Percentiles rank a stretch among this genome's conserved stretches.
Evolutionary conservation across 2,888 invertebrate species (phyloP).

Genomic region (Eupithecia tripunctaria): DNA sequence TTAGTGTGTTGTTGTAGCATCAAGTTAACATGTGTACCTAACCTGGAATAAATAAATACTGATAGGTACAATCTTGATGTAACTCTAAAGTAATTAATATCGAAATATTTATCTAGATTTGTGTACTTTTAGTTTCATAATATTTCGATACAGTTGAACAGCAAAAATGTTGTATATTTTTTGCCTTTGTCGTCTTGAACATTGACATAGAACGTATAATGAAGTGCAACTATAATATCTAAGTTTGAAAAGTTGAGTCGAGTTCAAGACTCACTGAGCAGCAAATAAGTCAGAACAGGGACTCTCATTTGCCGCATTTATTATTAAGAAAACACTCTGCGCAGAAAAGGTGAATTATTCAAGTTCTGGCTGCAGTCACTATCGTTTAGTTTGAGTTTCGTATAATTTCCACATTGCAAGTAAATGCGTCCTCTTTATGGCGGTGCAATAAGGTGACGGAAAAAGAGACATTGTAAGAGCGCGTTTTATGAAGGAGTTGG

Average conservation of each 20-base stretch:
- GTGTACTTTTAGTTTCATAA: neutral
- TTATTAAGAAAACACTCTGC: conserved; percentile 56
- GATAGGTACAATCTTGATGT: too few species aligned
- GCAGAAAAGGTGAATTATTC: conserved; percentile 59
- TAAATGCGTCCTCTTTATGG: conserved; percentile 36
- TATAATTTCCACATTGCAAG: conserved; percentile 42
- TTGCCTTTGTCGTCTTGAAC: neutral
- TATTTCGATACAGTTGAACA: neutral
- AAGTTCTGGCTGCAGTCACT: conserved; percentile 51
- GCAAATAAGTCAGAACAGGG: conserved; percentile 36
- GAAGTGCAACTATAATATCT: neutral
- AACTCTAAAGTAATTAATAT: neutral
- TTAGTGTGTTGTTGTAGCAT: too few species aligned
- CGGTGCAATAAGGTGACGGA: conserved; percentile 31
- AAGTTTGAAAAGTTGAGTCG: neutral
- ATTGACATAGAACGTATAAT: neutral
- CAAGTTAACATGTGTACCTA: too few species aligned
- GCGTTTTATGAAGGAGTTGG: neutral
- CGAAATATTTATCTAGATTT: too few species aligned
- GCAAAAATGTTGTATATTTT: too few species aligned
- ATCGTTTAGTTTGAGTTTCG: conserved; percentile 56
- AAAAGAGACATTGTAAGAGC: conserved; percentile 12
- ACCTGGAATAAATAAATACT: too few species aligned
- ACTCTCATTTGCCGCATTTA: conserved; percentile 46
- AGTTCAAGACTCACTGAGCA: conserved; percentile 12